Conservation (phyloP, 2,113 vertebrate species). For the Cromileptes altivelis region DNA sequence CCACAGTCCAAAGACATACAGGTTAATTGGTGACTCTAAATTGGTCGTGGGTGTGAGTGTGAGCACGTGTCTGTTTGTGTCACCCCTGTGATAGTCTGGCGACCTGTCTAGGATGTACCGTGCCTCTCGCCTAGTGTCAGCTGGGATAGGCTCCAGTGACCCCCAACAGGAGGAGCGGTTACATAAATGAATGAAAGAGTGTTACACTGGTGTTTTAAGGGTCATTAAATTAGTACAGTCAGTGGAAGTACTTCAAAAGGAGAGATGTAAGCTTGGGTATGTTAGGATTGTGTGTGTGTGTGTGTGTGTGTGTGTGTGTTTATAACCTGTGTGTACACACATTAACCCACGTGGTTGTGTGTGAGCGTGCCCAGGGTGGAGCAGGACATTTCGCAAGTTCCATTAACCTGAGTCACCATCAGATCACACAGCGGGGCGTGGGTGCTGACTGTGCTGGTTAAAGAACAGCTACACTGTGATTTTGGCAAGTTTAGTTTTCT, state of each 20-base stretch:
- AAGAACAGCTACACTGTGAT: background rate
- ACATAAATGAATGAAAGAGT: too few species aligned
- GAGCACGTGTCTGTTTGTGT: too few species aligned
- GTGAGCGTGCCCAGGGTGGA: slow-evolving; percentile 39
- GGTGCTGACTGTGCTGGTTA: slow-evolving; percentile 39
- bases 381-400: slow-evolving; percentile 73
- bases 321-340: slow-evolving; percentile 2
- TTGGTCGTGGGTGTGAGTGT: too few species aligned
- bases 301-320: slow-evolving; percentile 9
- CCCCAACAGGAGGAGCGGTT: too few species aligned
- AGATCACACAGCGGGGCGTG: slow-evolving; percentile 51
- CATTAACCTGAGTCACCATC: slow-evolving; percentile 76
- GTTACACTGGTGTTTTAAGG: background rate
- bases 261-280: background rate
- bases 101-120: too few species aligned
- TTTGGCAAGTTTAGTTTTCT: slow-evolving; percentile 9
- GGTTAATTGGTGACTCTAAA: too few species aligned
- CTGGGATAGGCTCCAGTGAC: too few species aligned
- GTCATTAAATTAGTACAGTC: slow-evolving; percentile 1
- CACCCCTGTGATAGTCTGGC: too few species aligned
- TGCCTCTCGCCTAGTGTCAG: too few species aligned
- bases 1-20: too few species aligned
- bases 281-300: slow-evolving; percentile 12
- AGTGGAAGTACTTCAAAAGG: background rate
- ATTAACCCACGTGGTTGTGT: slow-evolving; percentile 7